These are phyloP conservation scores for Amphiprion ocellaris DNA, from an alignment of 2,113 vertebrate genomes.

Conservation along the genomic window DNA sequence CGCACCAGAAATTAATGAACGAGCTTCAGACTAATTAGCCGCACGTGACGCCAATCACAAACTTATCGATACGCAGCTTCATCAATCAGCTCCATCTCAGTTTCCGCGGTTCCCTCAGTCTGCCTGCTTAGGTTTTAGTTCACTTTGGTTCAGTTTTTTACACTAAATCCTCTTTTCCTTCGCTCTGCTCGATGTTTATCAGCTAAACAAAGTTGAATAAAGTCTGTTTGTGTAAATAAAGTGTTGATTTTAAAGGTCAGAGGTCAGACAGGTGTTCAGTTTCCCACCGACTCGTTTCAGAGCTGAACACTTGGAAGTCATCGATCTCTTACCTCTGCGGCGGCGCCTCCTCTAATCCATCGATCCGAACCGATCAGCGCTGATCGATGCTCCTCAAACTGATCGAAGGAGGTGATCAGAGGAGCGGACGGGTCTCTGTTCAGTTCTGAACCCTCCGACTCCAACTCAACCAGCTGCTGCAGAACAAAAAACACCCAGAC, in stretches of 20 bases:
- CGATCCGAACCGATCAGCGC: conserved; percentile 11
- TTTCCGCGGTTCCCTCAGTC: too few species aligned
- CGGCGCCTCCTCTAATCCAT: conserved; percentile 47
- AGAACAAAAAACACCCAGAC: background rate
- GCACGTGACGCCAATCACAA: too few species aligned
- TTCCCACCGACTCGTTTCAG: conserved; percentile 24
- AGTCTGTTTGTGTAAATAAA: background rate
- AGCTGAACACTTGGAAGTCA: background rate
- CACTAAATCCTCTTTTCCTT: too few species aligned
- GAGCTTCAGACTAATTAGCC: too few species aligned
- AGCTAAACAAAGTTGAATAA: background rate
- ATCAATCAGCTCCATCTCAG: background rate
- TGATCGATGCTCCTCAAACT: background rate
- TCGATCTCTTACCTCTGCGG: conserved; percentile 41
- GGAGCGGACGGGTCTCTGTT: background rate
- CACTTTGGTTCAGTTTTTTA: too few species aligned
- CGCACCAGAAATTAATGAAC: too few species aligned
- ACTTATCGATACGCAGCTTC: background rate
- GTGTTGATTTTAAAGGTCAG: conserved; percentile 21
- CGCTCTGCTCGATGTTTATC: too few species aligned
- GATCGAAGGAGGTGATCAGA: background rate
- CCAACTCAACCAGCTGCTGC: conserved; percentile 25
- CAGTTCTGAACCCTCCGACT: background rate
- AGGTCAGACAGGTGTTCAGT: conserved; percentile 52
- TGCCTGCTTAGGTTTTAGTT: too few species aligned